Conservation (phyloP, 2,113 vertebrate species). For the Sapajus apella region DNA sequence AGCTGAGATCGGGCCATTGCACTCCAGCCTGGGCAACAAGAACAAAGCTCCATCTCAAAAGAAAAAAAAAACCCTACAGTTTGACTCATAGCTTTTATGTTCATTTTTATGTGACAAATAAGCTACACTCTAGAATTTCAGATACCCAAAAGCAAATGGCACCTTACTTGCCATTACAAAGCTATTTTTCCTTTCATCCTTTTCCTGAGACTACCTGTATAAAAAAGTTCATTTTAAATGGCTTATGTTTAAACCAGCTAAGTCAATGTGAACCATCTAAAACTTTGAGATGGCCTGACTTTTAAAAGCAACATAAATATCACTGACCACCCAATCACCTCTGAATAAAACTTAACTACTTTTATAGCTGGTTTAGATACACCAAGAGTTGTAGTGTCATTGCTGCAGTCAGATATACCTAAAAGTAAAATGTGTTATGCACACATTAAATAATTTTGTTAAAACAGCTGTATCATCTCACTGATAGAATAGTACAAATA, state of each 20-base stretch:
- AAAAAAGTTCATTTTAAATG: neutral
- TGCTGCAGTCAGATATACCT: constrained; percentile 86
- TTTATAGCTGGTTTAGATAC: constrained; percentile 81
- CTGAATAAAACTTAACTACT: constrained; percentile 81
- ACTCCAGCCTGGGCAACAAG: no score
- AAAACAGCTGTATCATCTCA: neutral
- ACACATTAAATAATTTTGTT: constrained; percentile 75
- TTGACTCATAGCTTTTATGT: neutral
- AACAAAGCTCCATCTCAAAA: no score
- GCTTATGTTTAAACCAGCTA: neutral
- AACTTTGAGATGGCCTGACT: constrained; percentile 67
- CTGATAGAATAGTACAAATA: constrained; percentile 14
- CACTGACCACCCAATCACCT: constrained; percentile 81
- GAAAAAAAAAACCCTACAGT: neutral
- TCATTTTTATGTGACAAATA: constrained; percentile 12
- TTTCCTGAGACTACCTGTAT: neutral
- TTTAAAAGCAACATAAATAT: constrained; percentile 53
- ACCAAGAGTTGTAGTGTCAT: constrained; percentile 79
- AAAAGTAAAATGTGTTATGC: constrained; percentile 84
- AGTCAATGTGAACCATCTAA: constrained; percentile 56
- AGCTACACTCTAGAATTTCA: neutral
- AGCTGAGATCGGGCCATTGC: no score
- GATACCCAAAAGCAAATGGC: neutral
- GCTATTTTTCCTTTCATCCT: neutral
- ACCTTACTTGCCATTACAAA: neutral